phyloP scores from a whole-genome alignment of 2,797 vertebrate species.

The Falco naumanni region DNA sequence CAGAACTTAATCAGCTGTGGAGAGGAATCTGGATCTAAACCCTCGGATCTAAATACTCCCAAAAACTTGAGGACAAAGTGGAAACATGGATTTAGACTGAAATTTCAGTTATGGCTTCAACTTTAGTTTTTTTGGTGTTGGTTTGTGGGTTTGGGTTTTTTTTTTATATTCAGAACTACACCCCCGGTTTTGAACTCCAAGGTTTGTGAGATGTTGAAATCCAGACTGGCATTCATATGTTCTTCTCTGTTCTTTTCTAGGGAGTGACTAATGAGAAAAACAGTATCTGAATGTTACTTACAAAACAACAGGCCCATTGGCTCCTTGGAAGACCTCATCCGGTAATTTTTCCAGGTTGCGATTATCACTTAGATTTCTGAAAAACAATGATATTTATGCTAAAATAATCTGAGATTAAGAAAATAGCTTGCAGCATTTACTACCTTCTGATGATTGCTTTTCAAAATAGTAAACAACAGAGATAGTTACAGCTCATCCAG shows the following conservation, averaged over 20 bases:
- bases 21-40: neutral
- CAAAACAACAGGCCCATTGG: constrained; percentile 79
- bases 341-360: constrained; percentile 80
- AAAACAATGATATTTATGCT: constrained; percentile 42
- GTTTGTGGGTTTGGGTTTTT: neutral
- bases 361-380: constrained; percentile 82
- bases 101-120: neutral
- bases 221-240: neutral
- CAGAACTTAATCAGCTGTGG: neutral
- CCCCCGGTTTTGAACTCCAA: neutral
- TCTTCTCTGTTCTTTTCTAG: neutral
- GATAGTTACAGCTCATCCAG: constrained; percentile 82
- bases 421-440: neutral
- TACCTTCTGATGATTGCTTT: constrained; percentile 31
- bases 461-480: constrained; percentile 17
- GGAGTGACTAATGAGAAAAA: neutral
- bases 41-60: neutral
- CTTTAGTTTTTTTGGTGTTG: neutral
- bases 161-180: neutral
- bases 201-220: neutral
- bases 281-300: constrained; percentile 72
- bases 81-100: neutral
- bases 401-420: neutral
- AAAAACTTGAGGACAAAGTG: neutral
- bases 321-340: constrained; percentile 79